Conservation (phyloP, 2,797 vertebrate species). For the Myioborus melanocephalus region DNA sequence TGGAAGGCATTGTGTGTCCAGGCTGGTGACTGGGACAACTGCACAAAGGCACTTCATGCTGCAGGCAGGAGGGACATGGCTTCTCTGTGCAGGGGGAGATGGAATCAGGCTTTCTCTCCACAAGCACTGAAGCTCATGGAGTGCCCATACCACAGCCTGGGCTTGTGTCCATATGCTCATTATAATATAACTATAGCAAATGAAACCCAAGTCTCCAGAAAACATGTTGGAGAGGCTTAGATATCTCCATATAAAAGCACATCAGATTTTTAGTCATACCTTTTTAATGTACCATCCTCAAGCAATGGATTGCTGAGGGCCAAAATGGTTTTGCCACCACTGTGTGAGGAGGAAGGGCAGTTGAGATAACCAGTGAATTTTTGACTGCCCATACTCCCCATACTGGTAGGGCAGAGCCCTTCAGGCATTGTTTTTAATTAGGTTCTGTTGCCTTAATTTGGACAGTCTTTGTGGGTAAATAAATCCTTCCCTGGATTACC, state of each 20-base stretch:
- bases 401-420: background rate
- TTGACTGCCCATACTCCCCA: background rate
- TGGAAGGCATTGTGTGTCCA: background rate
- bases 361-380: background rate
- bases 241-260: background rate
- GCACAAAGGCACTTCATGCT: fast-evolving
- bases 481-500: background rate
- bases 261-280: background rate
- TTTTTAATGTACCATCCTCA: background rate
- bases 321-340: background rate
- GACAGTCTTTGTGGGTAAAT: background rate
- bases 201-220: background rate
- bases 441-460: background rate
- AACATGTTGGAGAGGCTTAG: background rate
- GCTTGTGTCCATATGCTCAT: background rate
- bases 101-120: background rate
- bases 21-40: background rate
- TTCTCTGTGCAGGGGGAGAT: background rate
- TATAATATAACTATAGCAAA: background rate
- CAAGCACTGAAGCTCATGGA: background rate
- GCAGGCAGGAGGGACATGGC: background rate
- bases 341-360: background rate
- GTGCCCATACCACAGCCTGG: background rate
- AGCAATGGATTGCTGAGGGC: background rate
- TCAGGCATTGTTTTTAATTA: background rate